A percentile compares a stretch with the other conserved stretches of the same genome.
Conservation (phyloP, 2,888 invertebrate species). For the Scotopteryx bipunctaria region DNA sequence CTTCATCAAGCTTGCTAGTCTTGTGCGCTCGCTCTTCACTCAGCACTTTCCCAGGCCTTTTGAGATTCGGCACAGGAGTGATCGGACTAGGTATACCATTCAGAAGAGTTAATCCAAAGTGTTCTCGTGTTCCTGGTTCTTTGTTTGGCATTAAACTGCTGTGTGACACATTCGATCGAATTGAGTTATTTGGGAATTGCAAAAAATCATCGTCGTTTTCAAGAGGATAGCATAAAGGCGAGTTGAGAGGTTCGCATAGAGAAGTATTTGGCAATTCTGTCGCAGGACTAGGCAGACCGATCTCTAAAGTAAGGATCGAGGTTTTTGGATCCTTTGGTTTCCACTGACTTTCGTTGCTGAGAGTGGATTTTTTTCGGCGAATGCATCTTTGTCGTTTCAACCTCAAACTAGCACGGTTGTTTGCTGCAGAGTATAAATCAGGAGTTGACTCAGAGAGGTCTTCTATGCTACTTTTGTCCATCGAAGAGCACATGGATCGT, state of each 20-base stretch:
- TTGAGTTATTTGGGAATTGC: constrained; percentile 48
- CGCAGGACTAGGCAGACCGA: constrained; percentile 74
- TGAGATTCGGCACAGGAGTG: constrained; percentile 70
- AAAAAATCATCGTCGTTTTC: constrained; percentile 43
- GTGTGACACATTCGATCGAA: constrained; percentile 67
- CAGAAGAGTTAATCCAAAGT: constrained; percentile 74
- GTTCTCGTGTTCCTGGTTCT: constrained; percentile 58
- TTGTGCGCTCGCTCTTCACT: constrained; percentile 76
- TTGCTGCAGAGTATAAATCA: constrained; percentile 57
- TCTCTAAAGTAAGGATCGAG: constrained; percentile 67
- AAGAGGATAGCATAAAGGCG: constrained; percentile 52
- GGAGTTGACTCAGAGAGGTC: constrained; percentile 67
- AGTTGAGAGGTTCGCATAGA: constrained; percentile 59
- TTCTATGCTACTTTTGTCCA: constrained; percentile 53
- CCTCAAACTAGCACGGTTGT: constrained; percentile 59
- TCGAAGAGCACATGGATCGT: constrained; percentile 64
- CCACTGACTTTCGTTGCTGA: constrained; percentile 68
- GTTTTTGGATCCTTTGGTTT: constrained; percentile 56
- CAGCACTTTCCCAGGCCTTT: constrained; percentile 67
- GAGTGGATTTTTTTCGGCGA: constrained; percentile 77
- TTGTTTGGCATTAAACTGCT: constrained; percentile 70
- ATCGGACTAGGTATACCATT: constrained; percentile 81
- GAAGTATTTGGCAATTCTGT: constrained; percentile 64
- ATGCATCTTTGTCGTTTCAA: constrained; percentile 84
- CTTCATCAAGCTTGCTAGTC: constrained; percentile 79